Evolutionary conservation across 2,888 invertebrate genomes (phyloP).

Genomic region (Leptopilina myrica): DNA sequence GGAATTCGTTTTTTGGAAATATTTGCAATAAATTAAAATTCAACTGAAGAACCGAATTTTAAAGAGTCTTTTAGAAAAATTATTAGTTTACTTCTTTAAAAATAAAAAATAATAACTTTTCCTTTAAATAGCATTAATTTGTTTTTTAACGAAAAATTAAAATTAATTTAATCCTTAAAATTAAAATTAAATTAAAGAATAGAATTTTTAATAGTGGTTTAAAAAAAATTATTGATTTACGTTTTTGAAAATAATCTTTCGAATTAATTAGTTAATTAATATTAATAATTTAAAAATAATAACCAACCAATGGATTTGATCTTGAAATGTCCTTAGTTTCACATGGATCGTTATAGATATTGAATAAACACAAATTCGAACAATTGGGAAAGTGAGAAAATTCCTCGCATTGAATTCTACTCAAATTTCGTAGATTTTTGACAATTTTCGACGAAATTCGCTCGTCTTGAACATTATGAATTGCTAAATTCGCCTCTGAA

Average conservation of each 20-base stretch:
- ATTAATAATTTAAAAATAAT: neutral
- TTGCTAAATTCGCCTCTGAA: slow-evolving; percentile 61
- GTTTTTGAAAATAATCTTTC: no score
- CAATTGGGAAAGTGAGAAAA: slow-evolving; percentile 56
- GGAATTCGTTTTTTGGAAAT: neutral
- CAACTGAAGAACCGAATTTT: neutral
- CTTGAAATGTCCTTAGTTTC: slow-evolving; percentile 68
- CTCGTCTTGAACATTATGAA: slow-evolving; percentile 47
- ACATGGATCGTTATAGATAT: slow-evolving; percentile 68
- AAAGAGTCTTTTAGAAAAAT: no score
- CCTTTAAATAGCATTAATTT: no score
- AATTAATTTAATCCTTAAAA: no score
- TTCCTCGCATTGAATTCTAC: slow-evolving; percentile 59
- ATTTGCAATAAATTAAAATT: neutral
- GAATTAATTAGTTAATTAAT: no score
- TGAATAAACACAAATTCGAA: slow-evolving; percentile 64
- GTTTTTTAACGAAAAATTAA: no score
- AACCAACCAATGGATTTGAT: slow-evolving; percentile 60
- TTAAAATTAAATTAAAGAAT: no score
- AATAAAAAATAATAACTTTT: neutral
- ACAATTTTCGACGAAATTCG: slow-evolving; percentile 42
- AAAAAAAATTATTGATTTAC: no score
- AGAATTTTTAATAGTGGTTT: no score
- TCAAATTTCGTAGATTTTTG: slow-evolving; percentile 52
- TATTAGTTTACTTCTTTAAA: neutral